These are phyloP conservation scores for Porites rus DNA, from an alignment of 92 coral and sea anemone species.

Conservation along the genomic window DNA sequence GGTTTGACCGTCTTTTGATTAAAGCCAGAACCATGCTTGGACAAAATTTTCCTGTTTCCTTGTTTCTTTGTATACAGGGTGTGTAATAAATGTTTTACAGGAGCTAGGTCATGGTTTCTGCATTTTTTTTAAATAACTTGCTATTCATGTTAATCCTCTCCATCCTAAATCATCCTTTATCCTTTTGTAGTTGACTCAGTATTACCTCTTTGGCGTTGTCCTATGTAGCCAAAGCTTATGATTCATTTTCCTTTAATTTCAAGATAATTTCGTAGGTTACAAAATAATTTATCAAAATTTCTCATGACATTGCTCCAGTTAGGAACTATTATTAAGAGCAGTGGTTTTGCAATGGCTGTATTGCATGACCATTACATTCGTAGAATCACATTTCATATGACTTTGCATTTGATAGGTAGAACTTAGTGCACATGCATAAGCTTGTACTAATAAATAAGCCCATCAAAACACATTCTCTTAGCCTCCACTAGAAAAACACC, in stretches of 20 bases:
- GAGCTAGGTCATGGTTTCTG: too few relatives aligned
- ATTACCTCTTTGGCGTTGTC: too few relatives aligned
- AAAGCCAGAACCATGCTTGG: not conserved
- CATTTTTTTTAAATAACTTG: too few relatives aligned
- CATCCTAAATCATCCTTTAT: too few relatives aligned
- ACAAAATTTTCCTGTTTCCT: not conserved
- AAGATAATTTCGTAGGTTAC: too few relatives aligned
- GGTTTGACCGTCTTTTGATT: constrained; percentile 2
- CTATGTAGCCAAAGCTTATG: too few relatives aligned
- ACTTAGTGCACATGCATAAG: not conserved
- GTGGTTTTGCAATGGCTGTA: not conserved
- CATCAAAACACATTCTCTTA: not conserved
- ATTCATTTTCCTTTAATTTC: too few relatives aligned
- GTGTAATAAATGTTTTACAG: not conserved
- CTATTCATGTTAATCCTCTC: too few relatives aligned
- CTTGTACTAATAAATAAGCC: not conserved
- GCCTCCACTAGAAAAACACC: too few relatives aligned
- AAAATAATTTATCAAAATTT: too few relatives aligned
- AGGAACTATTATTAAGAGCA: not conserved
- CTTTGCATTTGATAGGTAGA: not conserved
- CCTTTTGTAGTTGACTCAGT: too few relatives aligned
- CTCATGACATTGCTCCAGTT: too few relatives aligned
- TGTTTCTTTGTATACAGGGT: constrained; percentile 4
- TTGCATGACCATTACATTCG: not conserved
- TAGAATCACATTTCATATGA: not conserved